Base-by-base conservation (phyloP, 1,140 invertebrate species). In the Temnothorax nylanderi region DNA sequence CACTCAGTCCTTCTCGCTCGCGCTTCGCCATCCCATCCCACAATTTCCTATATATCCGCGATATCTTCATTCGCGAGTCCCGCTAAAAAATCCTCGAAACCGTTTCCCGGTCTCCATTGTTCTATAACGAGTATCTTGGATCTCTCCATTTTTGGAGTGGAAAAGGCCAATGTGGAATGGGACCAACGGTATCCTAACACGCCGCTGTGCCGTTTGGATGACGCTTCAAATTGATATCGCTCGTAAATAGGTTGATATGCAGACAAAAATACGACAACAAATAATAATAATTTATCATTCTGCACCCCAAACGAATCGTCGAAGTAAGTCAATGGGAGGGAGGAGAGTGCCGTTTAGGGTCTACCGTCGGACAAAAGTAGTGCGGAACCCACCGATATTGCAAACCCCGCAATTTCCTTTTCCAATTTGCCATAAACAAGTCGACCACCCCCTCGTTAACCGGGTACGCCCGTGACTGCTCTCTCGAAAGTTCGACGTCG, bases 401-500 rank as follows among this genome's bases (percentile, higher is more conserved):
- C 89, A 91, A 92, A 94, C 91, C 91, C 93, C 92, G 93, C 94
- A 95, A 95, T 95, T 95, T 95, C 93, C 93, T 94, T 94, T 95
- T 94, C 94, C 94, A 95, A 95, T 95, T 95, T 95, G 93, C 95
- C 94, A 95, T 95, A 95, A 95, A 95, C 94, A 95, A 95, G 94
- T 94, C 91, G 91, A 86, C 90, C 92, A 78, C 89, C 92, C 89
- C 92, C 94, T 95, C 94, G 94, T 95, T 95, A 95, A 94, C 91
- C 89, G 87, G 72, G 69, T 76, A 86, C 89, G 88, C 80, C 87
- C 91, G 93, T 93, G 93, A 94, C 94, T 92, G 92, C 67, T 88
- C 91, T 89, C 82, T 85, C 78, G 86, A 90, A 88, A 88, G 88
- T 92, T 88, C 77, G n/a, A 60, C 49, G 69, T 87, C 69, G 78